A percentile compares a stretch with the other conserved stretches of the same genome.
Evolutionary conservation across 2,888 invertebrate genomes (phyloP).

Genomic region (Aromia moschata): DNA sequence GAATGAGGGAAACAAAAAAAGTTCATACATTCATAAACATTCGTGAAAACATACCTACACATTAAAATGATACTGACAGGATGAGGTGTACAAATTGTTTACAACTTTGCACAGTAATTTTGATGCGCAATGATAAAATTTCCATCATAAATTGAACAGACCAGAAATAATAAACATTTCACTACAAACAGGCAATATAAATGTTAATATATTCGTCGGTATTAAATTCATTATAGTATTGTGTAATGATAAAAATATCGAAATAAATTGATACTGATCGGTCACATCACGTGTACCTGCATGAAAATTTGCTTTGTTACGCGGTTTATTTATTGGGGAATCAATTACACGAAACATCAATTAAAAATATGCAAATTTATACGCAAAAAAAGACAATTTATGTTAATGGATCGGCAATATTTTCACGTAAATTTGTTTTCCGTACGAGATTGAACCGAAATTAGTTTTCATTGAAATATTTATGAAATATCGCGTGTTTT

Average conservation of each 20-base stretch:
- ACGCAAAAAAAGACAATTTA: constrained; percentile 31
- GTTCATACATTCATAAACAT: too few species aligned
- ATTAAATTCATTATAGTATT: constrained; percentile 20
- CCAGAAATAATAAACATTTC: neutral
- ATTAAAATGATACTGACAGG: too few species aligned
- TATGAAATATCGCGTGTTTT: neutral
- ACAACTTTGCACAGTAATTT: too few species aligned
- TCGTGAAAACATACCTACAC: too few species aligned
- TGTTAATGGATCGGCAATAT: constrained; percentile 9
- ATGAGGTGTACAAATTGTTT: too few species aligned
- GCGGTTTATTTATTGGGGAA: constrained; percentile 36
- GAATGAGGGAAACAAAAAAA: too few species aligned
- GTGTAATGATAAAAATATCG: constrained; percentile 33
- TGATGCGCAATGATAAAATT: too few species aligned
- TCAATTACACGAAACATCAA: constrained; percentile 39
- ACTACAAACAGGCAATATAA: constrained; percentile 22
- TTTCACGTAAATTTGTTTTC: constrained; percentile 7
- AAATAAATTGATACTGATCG: constrained; percentile 34
- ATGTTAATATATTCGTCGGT: constrained; percentile 25
- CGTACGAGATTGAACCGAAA: neutral
- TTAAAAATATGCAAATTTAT: constrained; percentile 42
- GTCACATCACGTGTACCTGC: constrained; percentile 27
- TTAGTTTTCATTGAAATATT: neutral
- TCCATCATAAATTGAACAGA: neutral
- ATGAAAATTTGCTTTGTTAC: constrained; percentile 31